phyloP scores from a whole-genome alignment of 2,888 invertebrate species.

The Aethes cnicana region DNA sequence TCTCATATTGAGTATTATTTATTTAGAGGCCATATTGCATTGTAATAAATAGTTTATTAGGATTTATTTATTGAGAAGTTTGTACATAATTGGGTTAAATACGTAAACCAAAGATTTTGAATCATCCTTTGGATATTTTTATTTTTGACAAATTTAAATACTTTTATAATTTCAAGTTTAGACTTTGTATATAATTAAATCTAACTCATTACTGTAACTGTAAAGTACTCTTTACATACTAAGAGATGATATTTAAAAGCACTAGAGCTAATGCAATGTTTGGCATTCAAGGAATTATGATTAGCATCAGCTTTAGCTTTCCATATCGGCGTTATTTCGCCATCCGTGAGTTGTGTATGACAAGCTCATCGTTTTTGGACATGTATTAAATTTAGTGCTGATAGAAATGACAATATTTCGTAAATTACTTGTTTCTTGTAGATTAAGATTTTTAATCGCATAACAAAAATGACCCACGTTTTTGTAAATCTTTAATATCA shows the following conservation, averaged over 20 bases:
- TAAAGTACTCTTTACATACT: slow-evolving; percentile 57
- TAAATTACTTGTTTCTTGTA: slow-evolving; percentile 28
- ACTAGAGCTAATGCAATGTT: slow-evolving; percentile 48
- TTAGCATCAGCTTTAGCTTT: slow-evolving; percentile 39
- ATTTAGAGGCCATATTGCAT: slow-evolving; percentile 79
- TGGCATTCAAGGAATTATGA: slow-evolving; percentile 57
- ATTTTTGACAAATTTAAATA: slow-evolving; percentile 46
- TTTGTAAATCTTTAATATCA: slow-evolving; percentile 34
- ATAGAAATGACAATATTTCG: slow-evolving; percentile 30
- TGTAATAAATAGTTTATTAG: slow-evolving; percentile 66
- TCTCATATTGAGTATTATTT: slow-evolving; percentile 81
- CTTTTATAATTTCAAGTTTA: slow-evolving; percentile 40
- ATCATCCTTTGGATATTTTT: slow-evolving; percentile 65
- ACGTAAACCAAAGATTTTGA: slow-evolving; percentile 73
- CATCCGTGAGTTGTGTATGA: not conserved
- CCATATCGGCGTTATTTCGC: not conserved
- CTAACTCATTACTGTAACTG: slow-evolving; percentile 53
- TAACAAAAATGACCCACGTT: slow-evolving; percentile 14
- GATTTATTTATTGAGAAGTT: slow-evolving; percentile 57
- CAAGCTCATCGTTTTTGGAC: slow-evolving; percentile 4
- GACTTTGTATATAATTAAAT: slow-evolving; percentile 51
- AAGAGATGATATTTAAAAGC: slow-evolving; percentile 47
- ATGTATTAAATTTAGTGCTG: slow-evolving; percentile 26
- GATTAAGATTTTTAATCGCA: slow-evolving; percentile 28
- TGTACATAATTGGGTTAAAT: slow-evolving; percentile 53